Percentiles rank a stretch among this genome's conserved stretches.
Evolutionary conservation across 2,797 vertebrate genomes (phyloP).

Genomic region (Moxostoma hubbsi): DNA sequence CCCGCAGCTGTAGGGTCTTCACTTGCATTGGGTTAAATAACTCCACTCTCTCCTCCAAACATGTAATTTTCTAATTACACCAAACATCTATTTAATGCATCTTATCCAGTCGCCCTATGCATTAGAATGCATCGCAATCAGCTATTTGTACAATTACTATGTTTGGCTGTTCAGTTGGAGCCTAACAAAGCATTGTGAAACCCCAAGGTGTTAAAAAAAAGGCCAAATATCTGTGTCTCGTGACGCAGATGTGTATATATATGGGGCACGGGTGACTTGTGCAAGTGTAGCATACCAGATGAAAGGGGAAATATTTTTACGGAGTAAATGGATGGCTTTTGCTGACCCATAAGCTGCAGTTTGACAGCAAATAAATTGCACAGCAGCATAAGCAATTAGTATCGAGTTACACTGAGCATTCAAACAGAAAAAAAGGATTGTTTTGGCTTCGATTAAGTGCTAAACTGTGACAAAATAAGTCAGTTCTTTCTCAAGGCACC

Average conservation of each 20-base stretch:
- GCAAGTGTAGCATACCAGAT: neutral
- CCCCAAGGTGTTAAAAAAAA: slow-evolving; percentile 24
- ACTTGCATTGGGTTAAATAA: slow-evolving; percentile 15
- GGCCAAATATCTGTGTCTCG: slow-evolving; percentile 40
- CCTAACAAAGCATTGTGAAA: slow-evolving; percentile 26
- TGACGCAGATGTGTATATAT: slow-evolving; percentile 37
- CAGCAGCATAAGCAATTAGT: slow-evolving; percentile 19
- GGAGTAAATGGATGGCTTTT: slow-evolving; percentile 10
- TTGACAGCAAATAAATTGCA: slow-evolving; percentile 40
- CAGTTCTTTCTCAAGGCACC: slow-evolving; percentile 17
- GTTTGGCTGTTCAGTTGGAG: slow-evolving; percentile 35
- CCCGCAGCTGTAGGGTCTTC: slow-evolving; percentile 16
- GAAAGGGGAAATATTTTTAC: slow-evolving; percentile 31
- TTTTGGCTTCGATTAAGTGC: slow-evolving; percentile 6
- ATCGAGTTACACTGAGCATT: slow-evolving; percentile 4
- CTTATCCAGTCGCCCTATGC: slow-evolving; percentile 18
- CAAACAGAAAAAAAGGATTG: slow-evolving; percentile 9
- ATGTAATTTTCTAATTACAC: slow-evolving; percentile 52
- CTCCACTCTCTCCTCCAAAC: slow-evolving; percentile 40
- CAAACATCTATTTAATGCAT: slow-evolving; percentile 35
- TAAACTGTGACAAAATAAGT: slow-evolving; percentile 35
- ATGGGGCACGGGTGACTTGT: slow-evolving; percentile 27
- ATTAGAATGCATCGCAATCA: slow-evolving; percentile 26
- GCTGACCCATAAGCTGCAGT: slow-evolving; percentile 23
- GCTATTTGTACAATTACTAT: slow-evolving; percentile 43